phyloP scores from a whole-genome alignment of 2,113 vertebrate genomes.

The Gobiocypris rarus region DNA sequence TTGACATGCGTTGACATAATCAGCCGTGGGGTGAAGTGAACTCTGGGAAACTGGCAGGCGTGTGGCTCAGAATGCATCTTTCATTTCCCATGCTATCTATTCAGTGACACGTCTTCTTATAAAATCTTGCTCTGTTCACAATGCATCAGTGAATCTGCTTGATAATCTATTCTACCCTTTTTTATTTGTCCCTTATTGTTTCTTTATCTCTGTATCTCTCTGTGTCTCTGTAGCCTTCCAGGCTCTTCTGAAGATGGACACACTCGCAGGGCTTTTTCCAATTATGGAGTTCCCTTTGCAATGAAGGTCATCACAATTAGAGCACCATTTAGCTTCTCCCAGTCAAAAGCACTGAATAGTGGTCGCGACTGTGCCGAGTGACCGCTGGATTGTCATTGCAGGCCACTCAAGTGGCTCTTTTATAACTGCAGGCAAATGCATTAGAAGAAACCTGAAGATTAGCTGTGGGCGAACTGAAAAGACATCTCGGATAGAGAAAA shows the following conservation, averaged over 20 bases:
- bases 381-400: constrained; percentile 70
- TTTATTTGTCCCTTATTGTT: constrained; percentile 4
- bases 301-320: constrained; percentile 76
- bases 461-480: constrained; percentile 63
- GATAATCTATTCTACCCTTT: not conserved
- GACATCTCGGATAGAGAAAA: constrained; percentile 69
- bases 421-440: constrained; percentile 79
- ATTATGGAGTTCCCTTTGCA: constrained; percentile 72
- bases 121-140: not conserved
- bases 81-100: constrained; percentile 8
- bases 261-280: constrained; percentile 75
- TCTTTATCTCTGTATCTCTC: constrained; percentile 1
- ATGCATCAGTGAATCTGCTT: constrained; percentile 20
- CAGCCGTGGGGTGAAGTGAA: constrained; percentile 21
- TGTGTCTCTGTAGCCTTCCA: constrained; percentile 38
- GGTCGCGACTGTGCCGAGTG: constrained; percentile 79
- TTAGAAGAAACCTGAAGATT: constrained; percentile 81
- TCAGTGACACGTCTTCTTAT: not conserved
- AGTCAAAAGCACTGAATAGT: constrained; percentile 82
- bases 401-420: constrained; percentile 85
- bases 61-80: not conserved
- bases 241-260: constrained; percentile 67
- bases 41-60: constrained; percentile 1
- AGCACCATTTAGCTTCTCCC: constrained; percentile 77
- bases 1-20: constrained; percentile 25